Conservation (phyloP, 2,888 invertebrate species). For the Dioctria rufipes region DNA sequence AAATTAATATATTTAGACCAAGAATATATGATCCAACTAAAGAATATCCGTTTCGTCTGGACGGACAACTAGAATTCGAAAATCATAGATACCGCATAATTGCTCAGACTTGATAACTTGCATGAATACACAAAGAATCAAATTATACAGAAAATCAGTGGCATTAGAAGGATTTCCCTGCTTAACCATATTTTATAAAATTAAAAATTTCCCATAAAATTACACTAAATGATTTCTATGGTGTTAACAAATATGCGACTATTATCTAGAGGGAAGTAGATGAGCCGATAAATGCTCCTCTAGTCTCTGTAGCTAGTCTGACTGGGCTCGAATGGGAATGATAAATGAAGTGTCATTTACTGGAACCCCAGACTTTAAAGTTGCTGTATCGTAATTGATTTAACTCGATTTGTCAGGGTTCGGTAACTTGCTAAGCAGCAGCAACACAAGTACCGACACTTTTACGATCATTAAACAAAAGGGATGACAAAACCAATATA, state of each 20-base stretch:
- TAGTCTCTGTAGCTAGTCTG: neutral
- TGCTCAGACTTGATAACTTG: too few species aligned
- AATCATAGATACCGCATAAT: too few species aligned
- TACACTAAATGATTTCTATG: too few species aligned
- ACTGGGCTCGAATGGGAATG: neutral
- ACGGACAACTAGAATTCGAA: too few species aligned
- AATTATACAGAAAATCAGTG: too few species aligned
- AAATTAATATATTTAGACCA: too few species aligned
- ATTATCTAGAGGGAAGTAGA: neutral
- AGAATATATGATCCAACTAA: too few species aligned
- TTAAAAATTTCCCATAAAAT: too few species aligned
- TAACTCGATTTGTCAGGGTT: slow-evolving; percentile 27
- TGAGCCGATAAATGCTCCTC: neutral
- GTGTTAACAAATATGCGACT: neutral
- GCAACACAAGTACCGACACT: slow-evolving; percentile 7
- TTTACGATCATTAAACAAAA: slow-evolving; percentile 41
- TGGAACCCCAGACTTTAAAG: slow-evolving; percentile 22
- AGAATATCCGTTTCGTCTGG: too few species aligned
- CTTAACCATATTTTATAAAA: too few species aligned
- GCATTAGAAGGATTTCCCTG: too few species aligned
- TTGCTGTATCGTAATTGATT: slow-evolving; percentile 32
- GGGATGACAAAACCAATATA: slow-evolving; percentile 36
- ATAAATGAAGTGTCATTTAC: slow-evolving; percentile 35
- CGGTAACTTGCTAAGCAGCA: slow-evolving; percentile 35
- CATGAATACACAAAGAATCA: too few species aligned